A percentile compares a stretch with the other conserved stretches of the same genome.
phyloP scores from a whole-genome alignment of 2,888 invertebrate species.

The Athalia circularis region DNA sequence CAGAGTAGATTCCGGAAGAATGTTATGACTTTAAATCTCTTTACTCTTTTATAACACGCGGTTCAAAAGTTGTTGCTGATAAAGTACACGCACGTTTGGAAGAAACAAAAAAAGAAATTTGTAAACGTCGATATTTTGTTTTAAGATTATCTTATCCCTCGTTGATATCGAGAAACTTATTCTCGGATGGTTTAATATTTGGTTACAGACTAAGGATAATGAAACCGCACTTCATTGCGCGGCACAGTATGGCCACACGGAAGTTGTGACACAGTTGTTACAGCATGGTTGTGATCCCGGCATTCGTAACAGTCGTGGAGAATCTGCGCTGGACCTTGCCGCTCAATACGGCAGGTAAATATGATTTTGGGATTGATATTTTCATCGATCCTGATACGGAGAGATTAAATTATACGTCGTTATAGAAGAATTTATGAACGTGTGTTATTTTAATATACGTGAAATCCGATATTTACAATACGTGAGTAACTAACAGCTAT shows the following conservation, averaged over 20 bases:
- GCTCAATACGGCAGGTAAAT: constrained; percentile 91
- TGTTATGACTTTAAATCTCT: constrained; percentile 43
- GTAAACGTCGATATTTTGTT: neutral
- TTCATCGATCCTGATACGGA: neutral
- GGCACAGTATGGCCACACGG: constrained; percentile 93
- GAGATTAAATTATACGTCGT: neutral
- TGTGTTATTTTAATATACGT: neutral
- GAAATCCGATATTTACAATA: neutral
- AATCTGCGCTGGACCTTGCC: constrained; percentile 95
- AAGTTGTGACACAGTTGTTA: constrained; percentile 88
- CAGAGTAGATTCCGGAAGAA: no score
- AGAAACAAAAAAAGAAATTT: neutral
- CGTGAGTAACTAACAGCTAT: neutral
- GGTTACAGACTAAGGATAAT: constrained; percentile 86
- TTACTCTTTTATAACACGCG: constrained; percentile 51
- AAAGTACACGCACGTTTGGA: no score
- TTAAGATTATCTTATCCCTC: no score
- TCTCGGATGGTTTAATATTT: constrained; percentile 35
- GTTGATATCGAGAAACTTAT: neutral
- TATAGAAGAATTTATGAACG: no score
- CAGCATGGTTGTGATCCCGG: constrained; percentile 92
- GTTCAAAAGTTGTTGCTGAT: neutral
- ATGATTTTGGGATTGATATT: constrained; percentile 1
- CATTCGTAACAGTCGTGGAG: constrained; percentile 89
- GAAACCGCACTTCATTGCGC: constrained; percentile 96